Conservation (phyloP, 2,113 vertebrate genomes). For the Raja brachyura region DNA sequence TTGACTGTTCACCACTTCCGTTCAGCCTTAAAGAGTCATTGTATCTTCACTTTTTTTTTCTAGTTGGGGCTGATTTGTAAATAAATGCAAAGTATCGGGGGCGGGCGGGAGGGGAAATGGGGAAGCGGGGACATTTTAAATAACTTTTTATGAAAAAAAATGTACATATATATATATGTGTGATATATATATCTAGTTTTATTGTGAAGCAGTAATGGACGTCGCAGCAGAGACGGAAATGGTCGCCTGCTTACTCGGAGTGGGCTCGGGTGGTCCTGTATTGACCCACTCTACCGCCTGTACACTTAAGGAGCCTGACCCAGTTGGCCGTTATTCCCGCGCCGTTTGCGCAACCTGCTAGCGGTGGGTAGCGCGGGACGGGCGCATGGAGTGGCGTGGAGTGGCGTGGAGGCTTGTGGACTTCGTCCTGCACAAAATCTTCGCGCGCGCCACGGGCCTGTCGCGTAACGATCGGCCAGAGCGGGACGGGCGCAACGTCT, state of each 20-base stretch:
- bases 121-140: neutral
- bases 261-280: no score
- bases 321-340: no score
- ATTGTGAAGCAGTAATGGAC: neutral
- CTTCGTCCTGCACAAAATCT: no score
- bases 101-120: neutral
- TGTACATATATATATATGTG: neutral
- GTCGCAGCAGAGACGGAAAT: neutral
- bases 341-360: no score
- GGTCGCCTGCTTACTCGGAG: neutral
- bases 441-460: no score
- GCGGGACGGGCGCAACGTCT: no score
- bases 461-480: no score
- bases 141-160: neutral
- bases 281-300: neutral
- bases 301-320: no score
- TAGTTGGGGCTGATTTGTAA: neutral
- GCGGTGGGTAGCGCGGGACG: no score
- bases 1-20: neutral
- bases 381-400: no score
- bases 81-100: neutral
- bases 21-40: neutral
- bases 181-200: no score
- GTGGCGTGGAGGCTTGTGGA: no score
- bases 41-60: neutral